Conservation (phyloP, 2,113 vertebrate genomes). For the Tupaia tana region DNA sequence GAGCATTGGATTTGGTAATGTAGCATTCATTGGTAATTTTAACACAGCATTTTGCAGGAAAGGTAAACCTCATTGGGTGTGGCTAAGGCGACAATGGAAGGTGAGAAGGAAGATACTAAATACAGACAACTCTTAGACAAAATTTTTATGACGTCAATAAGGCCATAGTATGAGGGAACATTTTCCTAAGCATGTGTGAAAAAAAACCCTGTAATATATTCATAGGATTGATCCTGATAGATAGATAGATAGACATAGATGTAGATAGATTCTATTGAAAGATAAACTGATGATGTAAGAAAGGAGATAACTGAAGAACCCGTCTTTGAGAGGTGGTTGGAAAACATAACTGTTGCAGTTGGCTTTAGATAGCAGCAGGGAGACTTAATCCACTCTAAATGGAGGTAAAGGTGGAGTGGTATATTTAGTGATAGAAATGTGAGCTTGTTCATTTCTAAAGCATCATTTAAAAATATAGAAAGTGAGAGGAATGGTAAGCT, state of each 20-base stretch:
- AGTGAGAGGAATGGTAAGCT: not conserved
- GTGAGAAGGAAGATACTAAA: not conserved
- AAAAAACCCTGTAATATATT: not conserved
- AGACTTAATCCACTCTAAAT: constrained; percentile 16
- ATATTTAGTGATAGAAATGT: not conserved
- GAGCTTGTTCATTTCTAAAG: not conserved
- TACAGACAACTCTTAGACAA: not conserved
- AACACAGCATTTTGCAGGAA: not conserved
- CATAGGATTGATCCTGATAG: not conserved
- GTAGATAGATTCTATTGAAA: not conserved
- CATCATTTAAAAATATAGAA: not conserved
- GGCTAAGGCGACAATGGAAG: not conserved
- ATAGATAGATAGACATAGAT: too few species aligned
- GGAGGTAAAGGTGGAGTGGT: not conserved
- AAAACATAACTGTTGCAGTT: constrained; percentile 16
- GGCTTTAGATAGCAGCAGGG: not conserved
- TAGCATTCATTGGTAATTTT: not conserved
- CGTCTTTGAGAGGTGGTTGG: not conserved
- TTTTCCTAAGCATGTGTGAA: not conserved
- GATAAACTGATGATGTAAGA: not conserved
- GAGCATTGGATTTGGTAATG: not conserved
- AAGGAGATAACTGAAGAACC: not conserved
- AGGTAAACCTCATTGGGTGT: not conserved
- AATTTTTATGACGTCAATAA: not conserved
- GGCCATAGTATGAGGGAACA: not conserved